phyloP scores from a whole-genome alignment of 2,113 vertebrate species.

The Clarias batrachus region DNA sequence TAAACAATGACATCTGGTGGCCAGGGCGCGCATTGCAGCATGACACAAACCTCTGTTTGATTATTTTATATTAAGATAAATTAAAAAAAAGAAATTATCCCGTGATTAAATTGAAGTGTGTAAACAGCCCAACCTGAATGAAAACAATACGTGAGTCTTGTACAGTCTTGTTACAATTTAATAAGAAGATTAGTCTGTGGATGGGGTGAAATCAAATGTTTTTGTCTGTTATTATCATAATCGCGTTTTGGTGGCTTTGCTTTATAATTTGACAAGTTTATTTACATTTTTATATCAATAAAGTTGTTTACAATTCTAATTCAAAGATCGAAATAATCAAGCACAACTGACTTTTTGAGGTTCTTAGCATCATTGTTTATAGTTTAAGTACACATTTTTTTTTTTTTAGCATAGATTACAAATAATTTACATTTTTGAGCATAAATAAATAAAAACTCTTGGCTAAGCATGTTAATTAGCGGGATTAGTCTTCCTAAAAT shows the following conservation, averaged over 20 bases:
- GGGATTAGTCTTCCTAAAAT: background rate
- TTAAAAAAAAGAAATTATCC: background rate
- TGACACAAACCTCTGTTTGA: background rate
- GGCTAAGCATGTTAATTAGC: background rate
- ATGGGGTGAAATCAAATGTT: background rate
- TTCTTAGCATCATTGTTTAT: background rate
- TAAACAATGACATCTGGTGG: conserved; percentile 58
- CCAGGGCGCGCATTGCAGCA: background rate
- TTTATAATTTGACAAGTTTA: background rate
- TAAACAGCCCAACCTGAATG: background rate
- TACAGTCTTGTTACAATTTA: background rate
- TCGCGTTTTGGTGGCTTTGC: background rate
- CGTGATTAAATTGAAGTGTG: background rate
- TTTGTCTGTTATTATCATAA: background rate
- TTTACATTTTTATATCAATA: background rate
- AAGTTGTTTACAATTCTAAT: background rate
- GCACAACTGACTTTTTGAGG: background rate
- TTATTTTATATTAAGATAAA: background rate
- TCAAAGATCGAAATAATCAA: background rate
- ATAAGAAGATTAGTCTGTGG: background rate
- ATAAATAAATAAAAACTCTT: background rate
- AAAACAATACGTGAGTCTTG: background rate
- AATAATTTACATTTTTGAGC: background rate
- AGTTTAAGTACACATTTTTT: background rate
- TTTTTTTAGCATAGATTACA: background rate